phyloP scores from a whole-genome alignment of 30 jellyfish, hydroid and myxozoan genomes.

The Cassiopea xamachana region DNA sequence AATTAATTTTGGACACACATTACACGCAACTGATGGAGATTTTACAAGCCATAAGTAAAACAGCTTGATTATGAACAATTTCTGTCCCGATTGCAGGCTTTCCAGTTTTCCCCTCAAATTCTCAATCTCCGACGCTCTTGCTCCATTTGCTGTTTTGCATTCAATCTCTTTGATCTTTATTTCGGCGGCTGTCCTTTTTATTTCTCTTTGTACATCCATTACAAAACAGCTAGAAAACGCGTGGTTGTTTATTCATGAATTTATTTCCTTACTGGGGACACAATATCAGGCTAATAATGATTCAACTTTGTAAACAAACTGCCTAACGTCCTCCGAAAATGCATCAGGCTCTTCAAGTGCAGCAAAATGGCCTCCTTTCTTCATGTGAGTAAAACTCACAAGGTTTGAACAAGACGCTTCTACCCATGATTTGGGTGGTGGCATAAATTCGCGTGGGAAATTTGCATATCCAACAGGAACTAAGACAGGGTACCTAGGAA shows the following conservation, averaged over 20 bases:
- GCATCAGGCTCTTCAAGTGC: slow-evolving; percentile 74
- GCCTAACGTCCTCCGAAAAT: slow-evolving; percentile 62
- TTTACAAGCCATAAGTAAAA: too few relatives aligned
- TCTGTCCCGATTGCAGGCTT: neutral
- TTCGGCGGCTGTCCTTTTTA: too few relatives aligned
- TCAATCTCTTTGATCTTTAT: neutral
- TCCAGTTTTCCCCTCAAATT: neutral
- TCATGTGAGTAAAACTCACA: slow-evolving; percentile 40
- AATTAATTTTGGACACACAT: slow-evolving; percentile 1
- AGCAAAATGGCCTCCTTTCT: slow-evolving; percentile 74
- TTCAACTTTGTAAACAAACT: slow-evolving; percentile 63
- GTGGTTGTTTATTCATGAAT: too few relatives aligned
- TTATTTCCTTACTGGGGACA: too few relatives aligned
- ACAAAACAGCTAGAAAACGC: too few relatives aligned
- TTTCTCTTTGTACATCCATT: too few relatives aligned
- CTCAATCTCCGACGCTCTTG: neutral
- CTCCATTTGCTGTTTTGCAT: neutral
- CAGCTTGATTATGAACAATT: too few relatives aligned
- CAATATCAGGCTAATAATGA: neutral
- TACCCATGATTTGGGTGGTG: slow-evolving; percentile 66
- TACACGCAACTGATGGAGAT: slow-evolving; percentile 16
- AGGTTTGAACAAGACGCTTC: slow-evolving; percentile 46
- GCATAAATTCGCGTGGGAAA: slow-evolving; percentile 24
- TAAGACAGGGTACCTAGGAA: slow-evolving; percentile 18
- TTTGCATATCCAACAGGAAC: slow-evolving; percentile 75